These are phyloP conservation scores for Cephus cinctus DNA, from an alignment of 1,140 invertebrate species.

Conservation along the genomic window DNA sequence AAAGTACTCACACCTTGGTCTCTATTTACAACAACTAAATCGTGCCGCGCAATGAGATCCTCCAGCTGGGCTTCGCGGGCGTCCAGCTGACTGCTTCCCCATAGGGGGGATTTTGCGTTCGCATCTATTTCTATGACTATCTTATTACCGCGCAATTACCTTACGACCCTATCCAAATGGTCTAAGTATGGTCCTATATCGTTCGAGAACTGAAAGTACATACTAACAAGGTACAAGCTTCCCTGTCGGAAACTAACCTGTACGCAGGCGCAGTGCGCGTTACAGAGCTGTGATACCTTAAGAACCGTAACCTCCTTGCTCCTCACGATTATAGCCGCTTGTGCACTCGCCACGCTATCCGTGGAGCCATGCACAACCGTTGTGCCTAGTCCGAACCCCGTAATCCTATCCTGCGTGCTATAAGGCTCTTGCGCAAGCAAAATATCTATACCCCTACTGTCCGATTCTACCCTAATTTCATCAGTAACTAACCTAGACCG, in stretches of 20 bases:
- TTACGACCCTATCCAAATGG: neutral
- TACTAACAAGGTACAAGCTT: neutral
- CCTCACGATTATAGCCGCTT: too few relatives aligned
- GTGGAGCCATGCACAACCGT: too few relatives aligned
- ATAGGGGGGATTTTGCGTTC: slow-evolving; percentile 3
- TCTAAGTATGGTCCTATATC: neutral
- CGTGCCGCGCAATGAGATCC: neutral
- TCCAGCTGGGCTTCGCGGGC: neutral
- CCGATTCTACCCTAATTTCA: too few relatives aligned
- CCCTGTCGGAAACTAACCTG: neutral
- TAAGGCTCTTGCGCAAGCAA: too few relatives aligned
- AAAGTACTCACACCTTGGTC: neutral
- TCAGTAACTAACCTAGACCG: too few relatives aligned
- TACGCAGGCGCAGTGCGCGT: neutral
- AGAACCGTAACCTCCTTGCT: neutral
- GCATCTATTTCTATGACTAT: neutral
- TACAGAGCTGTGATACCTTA: neutral
- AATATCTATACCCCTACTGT: too few relatives aligned
- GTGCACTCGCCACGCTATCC: too few relatives aligned
- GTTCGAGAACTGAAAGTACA: neutral
- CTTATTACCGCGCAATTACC: neutral
- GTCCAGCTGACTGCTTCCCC: slow-evolving; percentile 1
- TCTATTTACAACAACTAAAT: slow-evolving; percentile 1
- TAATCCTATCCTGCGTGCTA: too few relatives aligned
- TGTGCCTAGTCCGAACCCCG: too few relatives aligned